phyloP scores from a whole-genome alignment of 2,888 invertebrate genomes.

The Zele albiditarsus region DNA sequence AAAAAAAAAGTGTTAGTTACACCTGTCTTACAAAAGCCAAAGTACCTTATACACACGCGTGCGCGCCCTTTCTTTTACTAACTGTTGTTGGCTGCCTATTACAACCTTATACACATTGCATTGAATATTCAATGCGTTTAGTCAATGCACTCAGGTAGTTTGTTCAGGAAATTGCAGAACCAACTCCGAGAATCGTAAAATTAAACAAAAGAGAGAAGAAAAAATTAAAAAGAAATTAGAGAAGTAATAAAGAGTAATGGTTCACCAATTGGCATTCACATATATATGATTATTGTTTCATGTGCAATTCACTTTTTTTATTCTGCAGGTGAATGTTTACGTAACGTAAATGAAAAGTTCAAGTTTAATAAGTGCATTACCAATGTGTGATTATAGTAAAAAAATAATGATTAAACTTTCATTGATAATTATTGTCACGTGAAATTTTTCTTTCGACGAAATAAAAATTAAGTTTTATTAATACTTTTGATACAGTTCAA shows the following conservation, averaged over 20 bases:
- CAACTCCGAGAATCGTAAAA: slow-evolving; percentile 8
- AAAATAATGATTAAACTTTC: not conserved
- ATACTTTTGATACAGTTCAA: no score
- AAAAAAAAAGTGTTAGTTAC: slow-evolving; percentile 52
- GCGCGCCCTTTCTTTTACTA: slow-evolving; percentile 41
- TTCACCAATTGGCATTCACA: slow-evolving; percentile 4
- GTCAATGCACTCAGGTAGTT: slow-evolving; percentile 38
- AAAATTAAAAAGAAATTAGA: slow-evolving; percentile 8
- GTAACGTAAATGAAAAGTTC: not conserved
- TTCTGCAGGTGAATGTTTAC: slow-evolving; percentile 2
- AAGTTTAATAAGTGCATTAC: not conserved
- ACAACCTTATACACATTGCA: slow-evolving; percentile 36
- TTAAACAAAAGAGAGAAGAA: not conserved
- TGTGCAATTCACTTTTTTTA: slow-evolving; percentile 5
- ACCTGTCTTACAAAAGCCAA: slow-evolving; percentile 60
- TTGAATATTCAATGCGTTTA: slow-evolving; percentile 56
- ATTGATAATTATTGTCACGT: not conserved
- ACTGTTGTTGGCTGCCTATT: slow-evolving; percentile 41
- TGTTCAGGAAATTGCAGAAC: slow-evolving; percentile 47
- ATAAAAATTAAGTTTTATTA: no score
- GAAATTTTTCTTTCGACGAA: not conserved
- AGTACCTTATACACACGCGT: slow-evolving; percentile 46
- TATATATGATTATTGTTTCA: not conserved
- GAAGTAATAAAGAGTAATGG: slow-evolving; percentile 35
- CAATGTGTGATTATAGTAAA: not conserved